phyloP scores from a whole-genome alignment of 1,140 invertebrate genomes.

The Bombyx mori region DNA sequence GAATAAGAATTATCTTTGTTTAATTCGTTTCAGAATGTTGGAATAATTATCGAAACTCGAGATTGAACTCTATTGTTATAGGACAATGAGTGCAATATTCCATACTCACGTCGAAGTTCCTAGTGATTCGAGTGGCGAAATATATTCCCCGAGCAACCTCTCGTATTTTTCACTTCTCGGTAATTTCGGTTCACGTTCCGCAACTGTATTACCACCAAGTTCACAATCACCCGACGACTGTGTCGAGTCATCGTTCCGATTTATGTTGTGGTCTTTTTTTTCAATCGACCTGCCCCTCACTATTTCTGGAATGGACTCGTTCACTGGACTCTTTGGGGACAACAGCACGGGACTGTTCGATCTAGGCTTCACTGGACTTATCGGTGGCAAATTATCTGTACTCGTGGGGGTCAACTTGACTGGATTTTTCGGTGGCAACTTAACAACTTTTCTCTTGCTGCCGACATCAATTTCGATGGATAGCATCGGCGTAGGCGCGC shows the following conservation, averaged over 20 bases:
- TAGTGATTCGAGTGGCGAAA: constrained; percentile 49
- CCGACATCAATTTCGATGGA: constrained; percentile 42
- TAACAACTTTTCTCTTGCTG: constrained; percentile 46
- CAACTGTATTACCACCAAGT: constrained; percentile 1
- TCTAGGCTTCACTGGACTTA: constrained; percentile 2
- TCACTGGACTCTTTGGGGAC: constrained; percentile 4
- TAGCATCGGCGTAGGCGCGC: constrained; percentile 18
- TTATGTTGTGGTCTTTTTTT: no score
- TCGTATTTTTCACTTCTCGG: constrained; percentile 7
- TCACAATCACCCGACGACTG: no score
- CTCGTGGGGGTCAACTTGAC: constrained; percentile 18
- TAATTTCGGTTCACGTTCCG: constrained; percentile 1
- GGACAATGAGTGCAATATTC: no score
- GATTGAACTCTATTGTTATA: no score
- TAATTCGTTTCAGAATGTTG: no score
- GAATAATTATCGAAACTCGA: no score
- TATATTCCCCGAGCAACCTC: constrained; percentile 32
- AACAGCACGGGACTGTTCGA: constrained; percentile 3
- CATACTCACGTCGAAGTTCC: constrained; percentile 43
- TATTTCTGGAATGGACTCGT: background rate
- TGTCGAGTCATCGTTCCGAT: no score
- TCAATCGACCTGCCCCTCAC: no score
- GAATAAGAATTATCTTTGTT: no score
- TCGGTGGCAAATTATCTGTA: constrained; percentile 11
- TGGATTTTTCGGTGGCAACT: constrained; percentile 24